These are phyloP conservation scores for Eumerus sabulonum DNA, from an alignment of 2,888 invertebrate genomes.

Conservation along the genomic window DNA sequence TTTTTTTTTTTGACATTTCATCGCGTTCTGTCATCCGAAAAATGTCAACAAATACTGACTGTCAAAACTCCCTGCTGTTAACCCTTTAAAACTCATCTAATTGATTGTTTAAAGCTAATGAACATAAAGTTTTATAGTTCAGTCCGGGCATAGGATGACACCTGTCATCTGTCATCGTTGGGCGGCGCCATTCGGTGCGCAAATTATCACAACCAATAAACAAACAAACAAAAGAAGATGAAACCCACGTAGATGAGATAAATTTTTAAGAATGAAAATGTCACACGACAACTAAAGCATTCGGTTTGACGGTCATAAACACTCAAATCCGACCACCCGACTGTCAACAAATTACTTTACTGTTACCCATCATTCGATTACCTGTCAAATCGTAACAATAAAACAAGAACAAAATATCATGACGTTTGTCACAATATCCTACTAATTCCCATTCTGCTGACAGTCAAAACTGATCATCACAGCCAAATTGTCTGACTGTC, in stretches of 20 bases:
- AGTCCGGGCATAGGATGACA: background rate
- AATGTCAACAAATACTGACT: no score
- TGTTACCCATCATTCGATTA: conserved; percentile 32
- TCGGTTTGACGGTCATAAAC: conserved; percentile 18
- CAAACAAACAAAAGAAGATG: conserved; percentile 1
- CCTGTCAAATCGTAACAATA: conserved; percentile 35
- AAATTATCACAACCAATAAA: conserved; percentile 14
- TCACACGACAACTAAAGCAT: background rate
- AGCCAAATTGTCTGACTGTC: conserved; percentile 10
- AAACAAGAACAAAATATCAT: conserved; percentile 26
- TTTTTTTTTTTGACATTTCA: no score
- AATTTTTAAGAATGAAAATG: conserved; percentile 19
- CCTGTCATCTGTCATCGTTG: conserved; percentile 6
- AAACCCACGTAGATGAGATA: conserved; percentile 22
- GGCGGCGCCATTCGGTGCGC: conserved; percentile 28
- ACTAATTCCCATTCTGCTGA: no score
- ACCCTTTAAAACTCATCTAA: no score
- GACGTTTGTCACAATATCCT: no score
- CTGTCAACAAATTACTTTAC: conserved; percentile 37
- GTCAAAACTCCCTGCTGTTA: no score
- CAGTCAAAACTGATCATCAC: no score
- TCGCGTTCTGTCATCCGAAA: no score
- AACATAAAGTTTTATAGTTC: no score
- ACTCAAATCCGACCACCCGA: background rate
- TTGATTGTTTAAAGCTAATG: no score